These are phyloP conservation scores for Fabriciana adippe DNA, from an alignment of 2,888 invertebrate genomes.

Conservation along the genomic window DNA sequence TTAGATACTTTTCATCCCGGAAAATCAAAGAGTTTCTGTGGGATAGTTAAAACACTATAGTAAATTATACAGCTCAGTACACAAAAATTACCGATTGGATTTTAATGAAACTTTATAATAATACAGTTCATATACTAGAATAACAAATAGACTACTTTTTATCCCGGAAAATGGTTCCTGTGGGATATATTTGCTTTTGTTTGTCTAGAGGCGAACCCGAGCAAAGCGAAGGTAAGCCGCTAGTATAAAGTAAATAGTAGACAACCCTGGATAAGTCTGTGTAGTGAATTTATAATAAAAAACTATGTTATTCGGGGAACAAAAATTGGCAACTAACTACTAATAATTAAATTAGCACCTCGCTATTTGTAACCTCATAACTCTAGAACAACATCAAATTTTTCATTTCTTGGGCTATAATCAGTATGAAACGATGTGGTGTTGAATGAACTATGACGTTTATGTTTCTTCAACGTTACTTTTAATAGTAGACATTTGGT, in stretches of 20 bases:
- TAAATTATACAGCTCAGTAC: too few relatives aligned
- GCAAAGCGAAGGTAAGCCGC: too few relatives aligned
- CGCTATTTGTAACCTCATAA: slow-evolving; percentile 29
- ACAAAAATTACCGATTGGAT: too few relatives aligned
- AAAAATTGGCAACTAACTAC: slow-evolving; percentile 42
- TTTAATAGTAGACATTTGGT: slow-evolving; percentile 32
- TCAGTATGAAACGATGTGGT: slow-evolving; percentile 20
- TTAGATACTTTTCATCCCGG: too few relatives aligned
- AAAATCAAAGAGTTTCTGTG: too few relatives aligned
- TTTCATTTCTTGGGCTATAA: slow-evolving; percentile 23
- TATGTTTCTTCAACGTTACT: slow-evolving; percentile 31
- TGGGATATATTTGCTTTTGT: too few relatives aligned
- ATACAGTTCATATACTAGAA: too few relatives aligned
- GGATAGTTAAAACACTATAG: too few relatives aligned
- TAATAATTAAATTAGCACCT: slow-evolving; percentile 34
- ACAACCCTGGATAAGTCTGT: not conserved
- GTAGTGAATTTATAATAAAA: slow-evolving; percentile 27
- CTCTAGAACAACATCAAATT: slow-evolving; percentile 20
- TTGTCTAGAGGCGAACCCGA: too few relatives aligned
- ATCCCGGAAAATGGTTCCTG: too few relatives aligned
- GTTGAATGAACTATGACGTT: slow-evolving; percentile 34
- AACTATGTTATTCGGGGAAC: slow-evolving; percentile 38
- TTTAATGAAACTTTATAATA: too few relatives aligned
- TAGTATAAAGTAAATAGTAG: not conserved
- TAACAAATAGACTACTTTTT: too few relatives aligned